Conservation (phyloP, 2,113 vertebrate genomes). For the Sander vitreus region DNA sequence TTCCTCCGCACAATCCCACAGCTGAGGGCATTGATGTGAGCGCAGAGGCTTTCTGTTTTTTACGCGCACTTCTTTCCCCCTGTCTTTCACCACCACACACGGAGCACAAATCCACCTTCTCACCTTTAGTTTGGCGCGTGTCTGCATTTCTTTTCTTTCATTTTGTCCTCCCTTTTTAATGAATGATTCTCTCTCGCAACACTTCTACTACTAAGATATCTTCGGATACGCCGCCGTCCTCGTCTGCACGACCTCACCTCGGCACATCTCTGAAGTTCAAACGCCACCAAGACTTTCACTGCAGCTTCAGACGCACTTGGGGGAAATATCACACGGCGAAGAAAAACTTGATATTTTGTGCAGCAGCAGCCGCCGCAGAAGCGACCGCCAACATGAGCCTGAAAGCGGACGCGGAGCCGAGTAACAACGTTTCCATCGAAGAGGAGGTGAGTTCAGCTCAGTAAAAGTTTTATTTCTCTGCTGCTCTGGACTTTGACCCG, state of each 20-base stretch:
- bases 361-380: slow-evolving; percentile 49
- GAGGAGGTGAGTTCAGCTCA: slow-evolving; percentile 83
- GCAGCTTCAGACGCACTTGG: slow-evolving; percentile 75
- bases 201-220: slow-evolving; percentile 26
- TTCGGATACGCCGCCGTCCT: slow-evolving; percentile 60
- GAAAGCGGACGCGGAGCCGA: slow-evolving; percentile 82
- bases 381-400: slow-evolving; percentile 79
- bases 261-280: slow-evolving; percentile 76
- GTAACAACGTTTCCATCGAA: slow-evolving; percentile 82
- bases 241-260: slow-evolving; percentile 74
- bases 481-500: background rate
- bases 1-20: slow-evolving; percentile 54
- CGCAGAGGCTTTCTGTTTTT: slow-evolving; percentile 63
- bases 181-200: slow-evolving; percentile 77
- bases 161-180: slow-evolving; percentile 58
- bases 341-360: slow-evolving; percentile 62
- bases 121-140: slow-evolving; percentile 75
- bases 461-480: background rate
- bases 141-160: slow-evolving; percentile 29
- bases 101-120: slow-evolving; percentile 78
- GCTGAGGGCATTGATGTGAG: slow-evolving; percentile 82
- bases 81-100: slow-evolving; percentile 81
- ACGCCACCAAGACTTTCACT: slow-evolving; percentile 70
- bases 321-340: slow-evolving; percentile 64
- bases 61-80: slow-evolving; percentile 76